Base-by-base conservation (phyloP, 2,888 invertebrate species). In the Leptopilina syphax region DNA sequence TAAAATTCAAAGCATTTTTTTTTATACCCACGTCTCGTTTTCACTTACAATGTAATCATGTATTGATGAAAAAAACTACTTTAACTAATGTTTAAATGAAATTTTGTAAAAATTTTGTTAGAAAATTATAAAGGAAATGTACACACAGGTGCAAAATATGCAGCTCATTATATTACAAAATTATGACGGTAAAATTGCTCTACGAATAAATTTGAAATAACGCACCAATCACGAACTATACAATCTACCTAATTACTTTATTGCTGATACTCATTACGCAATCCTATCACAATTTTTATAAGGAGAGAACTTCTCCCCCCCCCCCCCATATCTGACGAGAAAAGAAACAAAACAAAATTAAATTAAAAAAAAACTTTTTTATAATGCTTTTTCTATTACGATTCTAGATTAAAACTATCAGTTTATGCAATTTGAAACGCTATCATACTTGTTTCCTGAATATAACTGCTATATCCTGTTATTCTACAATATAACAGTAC, bases 401-500 rank as follows among this genome's bases (percentile, higher is more conserved):
- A 9, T 50, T 12, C 18, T 47, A 24, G 24, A 10, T 24, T 50
- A 24, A 70, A 10, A 50, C 9, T 70, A 70, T 50, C 47, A 70
- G 12, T 27, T 24, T 24, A 44, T 50, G 68, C 27, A 68, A 68
- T 70, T 70, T 50, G 24, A 70, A 50, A 70, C 1, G 24, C 24
- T 27, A 27, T 70, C 68, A 70, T 12, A 6, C 50, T 50, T 50
- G 68, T 70, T 24, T 70, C 27, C 47, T 70, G 47, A 47, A n/a
- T 67, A 50, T 50, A 70, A 50, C 50, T 50, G 50, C 50, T 70
- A 70, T 70, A 70, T 70, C 68, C 68, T 70, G 68, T 70, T 70
- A 70, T 70, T 70, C 68, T 24, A 50, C 24, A 50, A 70, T 10
- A 50, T 70, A 50, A 70, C 24, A 70, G 50, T 70, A 50, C 18